Base-by-base conservation (phyloP, 2,888 invertebrate genomes). In the Rhodophaea formosa region DNA sequence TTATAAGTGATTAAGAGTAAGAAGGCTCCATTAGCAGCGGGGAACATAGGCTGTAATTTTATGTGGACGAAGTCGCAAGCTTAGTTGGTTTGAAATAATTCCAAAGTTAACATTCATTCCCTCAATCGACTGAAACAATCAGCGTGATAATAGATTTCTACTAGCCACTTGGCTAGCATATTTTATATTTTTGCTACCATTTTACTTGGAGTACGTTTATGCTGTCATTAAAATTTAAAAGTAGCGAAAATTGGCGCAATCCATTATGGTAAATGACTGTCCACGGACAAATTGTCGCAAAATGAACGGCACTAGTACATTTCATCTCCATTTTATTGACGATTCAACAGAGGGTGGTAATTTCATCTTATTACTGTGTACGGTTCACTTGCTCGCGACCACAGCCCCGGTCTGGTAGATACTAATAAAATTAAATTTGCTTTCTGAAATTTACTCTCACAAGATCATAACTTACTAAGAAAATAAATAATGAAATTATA, bases 191-290 rank as follows among this genome's bases (percentile, higher is more conserved):
- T 35, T 35, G 10, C 32, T 8, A 6, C 5, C n/a, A 8, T 39
- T 5, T 3, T 6, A 39, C 1, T 35, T 0, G 10, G 35, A 8
- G 3, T 29, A 44, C 54, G 58, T 61, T 62, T 67, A 68, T 70
- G 69, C 64, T 60, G 69, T 67, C 71, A 71, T 72, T 74, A 75
- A 70, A 72, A 70, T 73, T 74, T 70, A 66, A 73, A 74, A 68
- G 67, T 71, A 69, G 67, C 62, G 69, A 74, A 76, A 79, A 76
- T 77, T 75, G 72, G 66, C 66, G 61, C 72, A 74, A 77, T 79
- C 72, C 75, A 78, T 79, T 81, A 77, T 68, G 62, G 65, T 64
- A 78, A 82, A 80, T 79, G 71, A 75, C 75, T 68, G 70, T 59
- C 70, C 70, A 65, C 69, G 67, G 74, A 74, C 69, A 76, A 77